phyloP scores from a whole-genome alignment of 2,797 vertebrate species.

The Synanceia verrucosa region DNA sequence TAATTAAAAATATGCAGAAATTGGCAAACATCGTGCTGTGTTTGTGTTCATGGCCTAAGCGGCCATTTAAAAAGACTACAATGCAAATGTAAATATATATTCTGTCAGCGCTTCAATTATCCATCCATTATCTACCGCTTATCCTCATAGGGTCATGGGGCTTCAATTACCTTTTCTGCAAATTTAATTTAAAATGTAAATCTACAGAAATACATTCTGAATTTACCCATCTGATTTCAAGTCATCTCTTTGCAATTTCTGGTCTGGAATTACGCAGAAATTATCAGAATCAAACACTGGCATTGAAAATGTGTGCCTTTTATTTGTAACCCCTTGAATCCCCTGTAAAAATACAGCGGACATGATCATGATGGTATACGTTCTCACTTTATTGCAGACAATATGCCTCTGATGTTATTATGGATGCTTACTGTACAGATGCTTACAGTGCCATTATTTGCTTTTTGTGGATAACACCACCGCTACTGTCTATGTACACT shows the following conservation, averaged over 20 bases:
- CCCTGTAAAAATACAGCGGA: background rate
- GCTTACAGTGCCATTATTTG: background rate
- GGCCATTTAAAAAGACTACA: too few relatives aligned
- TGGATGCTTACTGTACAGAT: background rate
- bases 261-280: background rate
- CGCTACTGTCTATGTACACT: background rate
- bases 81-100: too few relatives aligned
- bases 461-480: constrained; percentile 7
- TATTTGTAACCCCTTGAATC: background rate
- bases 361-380: background rate
- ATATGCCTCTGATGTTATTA: background rate
- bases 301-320: background rate
- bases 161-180: background rate
- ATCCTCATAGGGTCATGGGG: too few relatives aligned
- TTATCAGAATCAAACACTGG: background rate
- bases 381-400: background rate
- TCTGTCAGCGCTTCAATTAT: too few relatives aligned
- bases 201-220: too few relatives aligned
- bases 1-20: too few relatives aligned
- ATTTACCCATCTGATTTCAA: too few relatives aligned
- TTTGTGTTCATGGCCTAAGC: too few relatives aligned
- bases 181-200: background rate
- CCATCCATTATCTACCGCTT: too few relatives aligned
- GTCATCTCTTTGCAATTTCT: background rate
- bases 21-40: too few relatives aligned